Percentiles rank a stretch among this genome's conserved stretches.
These are phyloP conservation scores for Cyclargus thomasi DNA, from an alignment of 1,140 invertebrate species.

Conservation along the genomic window DNA sequence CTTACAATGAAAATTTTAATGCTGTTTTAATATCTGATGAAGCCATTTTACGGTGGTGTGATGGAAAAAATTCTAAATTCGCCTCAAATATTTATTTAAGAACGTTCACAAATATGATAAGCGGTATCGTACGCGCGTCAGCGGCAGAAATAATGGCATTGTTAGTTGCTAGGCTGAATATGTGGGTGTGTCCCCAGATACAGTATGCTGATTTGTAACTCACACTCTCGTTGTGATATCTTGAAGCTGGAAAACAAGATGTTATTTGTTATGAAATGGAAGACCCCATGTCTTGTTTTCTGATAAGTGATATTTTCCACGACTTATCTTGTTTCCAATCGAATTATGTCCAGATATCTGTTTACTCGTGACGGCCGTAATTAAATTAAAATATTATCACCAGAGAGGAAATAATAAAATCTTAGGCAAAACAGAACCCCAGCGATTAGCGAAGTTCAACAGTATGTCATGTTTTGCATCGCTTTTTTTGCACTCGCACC, in stretches of 20 bases:
- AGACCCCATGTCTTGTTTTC: conserved; percentile 57
- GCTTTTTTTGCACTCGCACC: no score
- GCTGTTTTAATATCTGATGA: conserved; percentile 4
- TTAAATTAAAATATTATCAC: not conserved
- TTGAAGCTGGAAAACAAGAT: conserved; percentile 54
- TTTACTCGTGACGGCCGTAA: not conserved
- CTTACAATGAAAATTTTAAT: not conserved
- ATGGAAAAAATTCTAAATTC: conserved; percentile 27
- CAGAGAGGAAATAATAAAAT: not conserved
- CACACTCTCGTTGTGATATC: conserved; percentile 42
- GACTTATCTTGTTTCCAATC: conserved; percentile 66
- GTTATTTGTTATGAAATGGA: conserved; percentile 55
- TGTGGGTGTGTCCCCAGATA: conserved; percentile 68
- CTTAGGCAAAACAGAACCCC: not conserved
- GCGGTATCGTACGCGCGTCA: conserved; percentile 30
- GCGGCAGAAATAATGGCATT: conserved; percentile 27
- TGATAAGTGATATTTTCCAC: conserved; percentile 58
- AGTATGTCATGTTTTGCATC: no score
- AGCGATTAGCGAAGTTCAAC: no score
- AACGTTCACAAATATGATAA: conserved; percentile 33
- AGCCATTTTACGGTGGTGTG: not conserved
- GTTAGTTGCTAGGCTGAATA: conserved; percentile 47
- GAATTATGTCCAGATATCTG: conserved; percentile 53
- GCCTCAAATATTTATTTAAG: conserved; percentile 15
- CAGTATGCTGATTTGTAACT: conserved; percentile 39